A percentile compares a stretch with the other conserved stretches of the same genome.
These are phyloP conservation scores for Trachelipus rathkii DNA, from an alignment of 1,140 invertebrate genomes.

Conservation along the genomic window DNA sequence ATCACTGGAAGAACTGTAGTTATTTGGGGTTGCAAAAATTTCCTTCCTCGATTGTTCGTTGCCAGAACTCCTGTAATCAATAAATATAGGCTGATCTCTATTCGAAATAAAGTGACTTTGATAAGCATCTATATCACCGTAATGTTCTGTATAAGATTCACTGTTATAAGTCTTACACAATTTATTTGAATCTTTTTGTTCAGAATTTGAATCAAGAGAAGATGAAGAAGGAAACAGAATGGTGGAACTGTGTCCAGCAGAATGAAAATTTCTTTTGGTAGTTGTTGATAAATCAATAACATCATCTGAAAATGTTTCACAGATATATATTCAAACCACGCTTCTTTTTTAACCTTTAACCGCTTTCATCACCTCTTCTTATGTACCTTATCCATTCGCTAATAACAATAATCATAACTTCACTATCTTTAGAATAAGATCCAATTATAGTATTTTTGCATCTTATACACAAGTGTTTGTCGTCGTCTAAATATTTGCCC, in stretches of 20 bases:
- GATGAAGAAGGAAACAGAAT: neutral
- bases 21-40: neutral
- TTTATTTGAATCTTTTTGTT: neutral
- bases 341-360: too few species aligned
- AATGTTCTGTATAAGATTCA: neutral
- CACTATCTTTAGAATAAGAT: too few species aligned
- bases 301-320: neutral
- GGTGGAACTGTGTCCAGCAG: neutral
- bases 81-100: neutral
- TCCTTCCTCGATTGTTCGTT: neutral
- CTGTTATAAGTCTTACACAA: neutral
- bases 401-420: too few species aligned
- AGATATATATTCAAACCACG: neutral
- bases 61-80: neutral
- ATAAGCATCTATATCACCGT: neutral
- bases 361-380: too few species aligned
- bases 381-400: too few species aligned
- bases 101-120: neutral
- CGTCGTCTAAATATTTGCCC: neutral
- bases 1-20: neutral
- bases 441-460: neutral
- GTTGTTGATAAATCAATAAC: neutral
- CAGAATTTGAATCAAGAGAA: neutral
- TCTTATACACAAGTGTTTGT: neutral
- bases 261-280: neutral